Evolutionary conservation across 2,888 invertebrate genomes (phyloP).

Genomic region (Volucella zonaria): DNA sequence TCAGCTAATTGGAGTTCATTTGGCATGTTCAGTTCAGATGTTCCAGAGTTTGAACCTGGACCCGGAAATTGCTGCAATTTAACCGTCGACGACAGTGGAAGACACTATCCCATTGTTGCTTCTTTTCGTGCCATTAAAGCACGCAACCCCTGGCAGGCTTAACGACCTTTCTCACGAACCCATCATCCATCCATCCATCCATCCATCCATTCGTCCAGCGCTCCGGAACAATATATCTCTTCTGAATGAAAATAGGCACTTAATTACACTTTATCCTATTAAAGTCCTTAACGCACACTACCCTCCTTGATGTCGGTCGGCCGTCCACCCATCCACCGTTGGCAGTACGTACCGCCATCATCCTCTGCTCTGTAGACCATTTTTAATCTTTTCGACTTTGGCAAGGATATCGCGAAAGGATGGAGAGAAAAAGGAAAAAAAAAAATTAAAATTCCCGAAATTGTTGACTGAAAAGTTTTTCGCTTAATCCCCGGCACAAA

Average conservation of each 20-base stretch:
- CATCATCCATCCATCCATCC: conserved; percentile 8
- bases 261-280: conserved; percentile 67
- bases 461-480: conserved; percentile 68
- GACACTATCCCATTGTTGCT: conserved; percentile 16
- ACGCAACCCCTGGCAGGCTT: background rate
- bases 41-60: too few relatives aligned
- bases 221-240: conserved; percentile 41
- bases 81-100: too few relatives aligned
- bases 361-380: background rate
- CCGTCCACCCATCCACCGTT: background rate
- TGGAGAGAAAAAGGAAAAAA: too few relatives aligned
- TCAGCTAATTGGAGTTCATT: too few relatives aligned
- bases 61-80: too few relatives aligned
- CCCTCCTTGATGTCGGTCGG: conserved; percentile 1
- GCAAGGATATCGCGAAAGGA: conserved; percentile 11
- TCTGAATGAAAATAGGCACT: conserved; percentile 59
- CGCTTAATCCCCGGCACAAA: conserved; percentile 40
- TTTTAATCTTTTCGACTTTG: conserved; percentile 31
- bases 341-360: background rate
- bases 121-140: conserved; percentile 56
- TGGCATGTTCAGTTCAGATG: too few relatives aligned
- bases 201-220: conserved; percentile 13
- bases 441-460: conserved; percentile 29
- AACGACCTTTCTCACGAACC: background rate
- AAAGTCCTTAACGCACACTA: conserved; percentile 50